Percentiles rank a stretch among this genome's conserved stretches.
phyloP scores from a whole-genome alignment of 2,888 invertebrate genomes.

The Zelleria hepariella region DNA sequence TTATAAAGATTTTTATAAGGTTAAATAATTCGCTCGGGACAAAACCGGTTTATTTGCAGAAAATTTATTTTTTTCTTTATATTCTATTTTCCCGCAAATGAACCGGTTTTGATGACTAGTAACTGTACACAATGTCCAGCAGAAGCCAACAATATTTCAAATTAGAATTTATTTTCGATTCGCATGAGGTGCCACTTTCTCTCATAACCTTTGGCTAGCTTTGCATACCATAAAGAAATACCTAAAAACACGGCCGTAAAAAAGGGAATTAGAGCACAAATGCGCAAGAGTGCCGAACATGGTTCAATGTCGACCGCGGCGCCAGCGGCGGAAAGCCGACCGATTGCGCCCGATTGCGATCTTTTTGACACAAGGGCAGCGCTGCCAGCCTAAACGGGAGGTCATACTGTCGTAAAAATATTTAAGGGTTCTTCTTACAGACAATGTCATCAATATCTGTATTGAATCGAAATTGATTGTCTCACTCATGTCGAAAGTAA shows the following conservation, averaged over 20 bases:
- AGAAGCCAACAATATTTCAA: too few species aligned
- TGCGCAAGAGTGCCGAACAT: not conserved
- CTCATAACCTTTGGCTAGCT: not conserved
- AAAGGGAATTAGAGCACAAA: not conserved
- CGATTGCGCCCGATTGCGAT: not conserved
- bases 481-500: too few species aligned
- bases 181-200: too few species aligned
- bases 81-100: too few species aligned
- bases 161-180: too few species aligned
- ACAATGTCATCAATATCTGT: not conserved
- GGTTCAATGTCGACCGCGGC: not conserved
- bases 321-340: not conserved
- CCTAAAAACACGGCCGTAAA: not conserved
- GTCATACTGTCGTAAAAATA: not conserved
- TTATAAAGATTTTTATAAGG: too few species aligned
- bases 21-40: too few species aligned
- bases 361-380: not conserved
- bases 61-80: too few species aligned
- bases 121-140: too few species aligned
- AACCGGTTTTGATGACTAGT: too few species aligned
- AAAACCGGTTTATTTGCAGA: too few species aligned
- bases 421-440: not conserved
- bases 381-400: not conserved
- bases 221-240: not conserved
- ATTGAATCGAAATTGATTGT: too few species aligned